Conservation (phyloP, 2,113 vertebrate genomes). For the Mus spicilegus region DNA sequence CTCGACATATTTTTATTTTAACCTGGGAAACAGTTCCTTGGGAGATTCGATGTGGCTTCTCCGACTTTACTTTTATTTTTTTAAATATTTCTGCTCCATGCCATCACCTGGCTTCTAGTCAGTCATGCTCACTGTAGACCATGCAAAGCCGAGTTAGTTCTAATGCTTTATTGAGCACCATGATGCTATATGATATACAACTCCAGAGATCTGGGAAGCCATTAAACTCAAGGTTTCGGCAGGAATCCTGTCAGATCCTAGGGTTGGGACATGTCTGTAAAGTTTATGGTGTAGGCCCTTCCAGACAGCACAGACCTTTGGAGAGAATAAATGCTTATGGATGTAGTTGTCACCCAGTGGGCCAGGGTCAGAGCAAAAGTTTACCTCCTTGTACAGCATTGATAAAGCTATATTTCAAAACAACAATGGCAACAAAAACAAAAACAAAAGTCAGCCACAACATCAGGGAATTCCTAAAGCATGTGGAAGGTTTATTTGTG, state of each 20-base stretch:
- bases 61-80: conserved; percentile 11
- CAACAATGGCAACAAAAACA: neutral
- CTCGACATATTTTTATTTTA: conserved; percentile 46
- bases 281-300: neutral
- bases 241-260: neutral
- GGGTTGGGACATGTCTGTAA: neutral
- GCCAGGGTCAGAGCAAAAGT: neutral
- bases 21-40: conserved; percentile 21
- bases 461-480: neutral
- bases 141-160: neutral
- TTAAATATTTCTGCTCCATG: neutral
- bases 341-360: neutral
- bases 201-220: neutral
- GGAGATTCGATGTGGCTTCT: neutral
- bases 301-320: neutral
- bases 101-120: neutral
- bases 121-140: neutral
- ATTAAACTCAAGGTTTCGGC: neutral
- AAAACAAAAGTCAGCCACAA: neutral
- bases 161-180: neutral
- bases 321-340: neutral
- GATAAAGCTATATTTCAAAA: neutral
- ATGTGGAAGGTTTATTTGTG: neutral
- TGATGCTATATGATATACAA: neutral
- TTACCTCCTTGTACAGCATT: neutral